Evolutionary conservation across 2,888 invertebrate genomes (phyloP).

Genomic region (Euspilapteryx auroguttella): DNA sequence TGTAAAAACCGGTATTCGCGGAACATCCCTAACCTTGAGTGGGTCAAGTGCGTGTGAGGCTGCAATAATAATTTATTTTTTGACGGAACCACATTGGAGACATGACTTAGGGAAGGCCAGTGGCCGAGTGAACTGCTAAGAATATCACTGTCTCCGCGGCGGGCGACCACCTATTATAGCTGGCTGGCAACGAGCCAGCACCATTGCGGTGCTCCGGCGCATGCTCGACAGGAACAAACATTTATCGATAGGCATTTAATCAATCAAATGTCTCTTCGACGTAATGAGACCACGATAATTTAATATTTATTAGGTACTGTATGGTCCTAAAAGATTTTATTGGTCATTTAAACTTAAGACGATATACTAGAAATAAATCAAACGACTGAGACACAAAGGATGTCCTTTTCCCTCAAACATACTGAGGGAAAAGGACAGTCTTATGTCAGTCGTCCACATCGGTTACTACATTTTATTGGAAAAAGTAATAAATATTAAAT

Average conservation of each 20-base stretch:
- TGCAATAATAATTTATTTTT: slow-evolving; percentile 25
- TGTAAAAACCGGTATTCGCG: slow-evolving; percentile 10
- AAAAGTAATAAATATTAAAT: too few relatives aligned
- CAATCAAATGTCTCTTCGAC: too few relatives aligned
- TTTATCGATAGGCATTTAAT: slow-evolving; percentile 36
- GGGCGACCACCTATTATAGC: slow-evolving; percentile 87
- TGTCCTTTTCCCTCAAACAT: too few relatives aligned
- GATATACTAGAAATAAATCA: too few relatives aligned
- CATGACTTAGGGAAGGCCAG: slow-evolving; percentile 30
- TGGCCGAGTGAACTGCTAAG: slow-evolving; percentile 63
- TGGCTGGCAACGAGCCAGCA: slow-evolving; percentile 76
- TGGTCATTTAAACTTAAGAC: too few relatives aligned
- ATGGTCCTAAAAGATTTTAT: too few relatives aligned
- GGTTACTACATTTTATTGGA: too few relatives aligned
- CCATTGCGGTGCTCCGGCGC: slow-evolving; percentile 25
- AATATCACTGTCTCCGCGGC: slow-evolving; percentile 68
- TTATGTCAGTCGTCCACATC: too few relatives aligned
- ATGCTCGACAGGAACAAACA: slow-evolving; percentile 33
- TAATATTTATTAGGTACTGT: too few relatives aligned
- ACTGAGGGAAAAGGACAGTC: too few relatives aligned
- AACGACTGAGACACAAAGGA: too few relatives aligned
- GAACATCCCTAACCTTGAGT: slow-evolving; percentile 26
- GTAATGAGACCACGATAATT: too few relatives aligned
- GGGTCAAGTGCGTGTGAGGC: slow-evolving; percentile 51
- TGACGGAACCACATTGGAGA: slow-evolving; percentile 19